Percentiles rank a stretch among this genome's conserved stretches.
Conservation (phyloP, 1,140 invertebrate genomes). For the Macrobrachium rosenbergii region DNA sequence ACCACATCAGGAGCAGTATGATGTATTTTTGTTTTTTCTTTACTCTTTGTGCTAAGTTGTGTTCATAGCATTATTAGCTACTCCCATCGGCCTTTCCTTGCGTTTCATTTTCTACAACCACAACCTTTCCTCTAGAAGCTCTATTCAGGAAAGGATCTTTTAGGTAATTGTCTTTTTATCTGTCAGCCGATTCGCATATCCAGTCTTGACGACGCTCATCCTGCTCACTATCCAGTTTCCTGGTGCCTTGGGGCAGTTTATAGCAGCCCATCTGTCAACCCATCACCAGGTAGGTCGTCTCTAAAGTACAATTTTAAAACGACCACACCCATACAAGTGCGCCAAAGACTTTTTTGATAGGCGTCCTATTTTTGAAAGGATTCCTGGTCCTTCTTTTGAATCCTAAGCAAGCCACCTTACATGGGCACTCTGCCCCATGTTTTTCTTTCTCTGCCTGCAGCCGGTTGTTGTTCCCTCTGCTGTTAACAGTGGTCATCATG, state of each 20-base stretch:
- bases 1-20: no score
- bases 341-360: slow-evolving; percentile 15
- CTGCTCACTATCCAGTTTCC: slow-evolving; percentile 59
- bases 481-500: slow-evolving; percentile 57
- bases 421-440: slow-evolving; percentile 27
- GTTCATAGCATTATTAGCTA: neutral
- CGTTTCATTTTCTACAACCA: no score
- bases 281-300: slow-evolving; percentile 55
- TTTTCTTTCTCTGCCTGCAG: slow-evolving; percentile 35
- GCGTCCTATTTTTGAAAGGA: slow-evolving; percentile 49
- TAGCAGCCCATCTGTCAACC: slow-evolving; percentile 54
- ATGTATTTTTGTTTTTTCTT: no score
- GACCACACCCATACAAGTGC: slow-evolving; percentile 8
- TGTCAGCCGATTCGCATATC: slow-evolving; percentile 61
- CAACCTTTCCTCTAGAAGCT: neutral
- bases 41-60: no score
- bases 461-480: slow-evolving; percentile 54
- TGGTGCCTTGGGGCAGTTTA: slow-evolving; percentile 61
- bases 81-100: no score
- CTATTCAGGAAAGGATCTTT: slow-evolving; percentile 19
- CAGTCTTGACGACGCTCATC: slow-evolving; percentile 55
- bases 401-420: neutral
- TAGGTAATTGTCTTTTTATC: slow-evolving; percentile 45
- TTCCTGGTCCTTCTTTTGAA: no score
- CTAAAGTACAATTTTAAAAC: slow-evolving; percentile 16